Percentiles rank a stretch among this genome's conserved stretches.
Conservation (phyloP, 2,113 vertebrate genomes). For the Lontra canadensis region DNA sequence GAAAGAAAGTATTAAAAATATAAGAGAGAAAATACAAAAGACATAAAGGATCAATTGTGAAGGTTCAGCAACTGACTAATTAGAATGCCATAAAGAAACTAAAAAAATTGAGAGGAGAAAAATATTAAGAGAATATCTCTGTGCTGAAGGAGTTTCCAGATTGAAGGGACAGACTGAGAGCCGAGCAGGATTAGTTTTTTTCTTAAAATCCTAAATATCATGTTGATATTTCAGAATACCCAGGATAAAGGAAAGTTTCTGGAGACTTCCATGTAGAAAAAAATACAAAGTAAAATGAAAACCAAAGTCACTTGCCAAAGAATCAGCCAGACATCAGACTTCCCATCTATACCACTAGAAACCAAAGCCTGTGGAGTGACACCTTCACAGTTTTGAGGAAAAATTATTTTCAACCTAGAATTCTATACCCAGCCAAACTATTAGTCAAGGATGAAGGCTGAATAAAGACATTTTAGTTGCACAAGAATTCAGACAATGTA, state of each 20-base stretch:
- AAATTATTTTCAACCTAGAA: slow-evolving; percentile 52
- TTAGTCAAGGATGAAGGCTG: slow-evolving; percentile 45
- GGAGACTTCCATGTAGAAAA: not conserved
- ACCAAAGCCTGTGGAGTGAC: not conserved
- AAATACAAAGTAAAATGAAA: slow-evolving; percentile 1
- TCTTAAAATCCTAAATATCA: not conserved
- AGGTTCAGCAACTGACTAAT: not conserved
- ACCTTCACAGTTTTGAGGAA: not conserved
- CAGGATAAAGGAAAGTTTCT: not conserved
- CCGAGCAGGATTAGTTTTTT: not conserved
- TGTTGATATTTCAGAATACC: not conserved
- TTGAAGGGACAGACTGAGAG: not conserved
- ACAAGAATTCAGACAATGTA: slow-evolving; percentile 47
- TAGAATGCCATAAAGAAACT: not conserved
- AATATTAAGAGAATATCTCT: not conserved
- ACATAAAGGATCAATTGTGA: not conserved
- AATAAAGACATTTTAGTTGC: slow-evolving; percentile 47
- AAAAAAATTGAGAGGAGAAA: not conserved
- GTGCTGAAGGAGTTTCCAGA: not conserved
- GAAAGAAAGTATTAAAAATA: slow-evolving; percentile 44
- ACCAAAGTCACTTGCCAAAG: not conserved
- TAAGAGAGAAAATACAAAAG: slow-evolving; percentile 40
- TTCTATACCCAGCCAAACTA: slow-evolving; percentile 68
- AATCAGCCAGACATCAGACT: not conserved
- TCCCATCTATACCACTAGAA: not conserved